A percentile compares a stretch with the other conserved stretches of the same genome.
phyloP scores from a whole-genome alignment of 2,113 vertebrate genomes.

The Cairina moschata region DNA sequence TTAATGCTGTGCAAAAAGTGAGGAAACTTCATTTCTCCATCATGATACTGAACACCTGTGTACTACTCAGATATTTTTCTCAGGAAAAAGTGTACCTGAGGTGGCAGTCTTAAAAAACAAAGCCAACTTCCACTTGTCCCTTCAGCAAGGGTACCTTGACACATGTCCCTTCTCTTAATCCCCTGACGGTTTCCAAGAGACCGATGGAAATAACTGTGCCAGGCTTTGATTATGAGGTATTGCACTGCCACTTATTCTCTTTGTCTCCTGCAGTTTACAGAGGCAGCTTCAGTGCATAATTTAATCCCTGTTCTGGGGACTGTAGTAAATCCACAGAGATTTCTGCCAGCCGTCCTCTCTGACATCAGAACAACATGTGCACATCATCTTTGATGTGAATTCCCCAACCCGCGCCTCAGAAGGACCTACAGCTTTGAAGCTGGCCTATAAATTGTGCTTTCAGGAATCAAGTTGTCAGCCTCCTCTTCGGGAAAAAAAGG shows the following conservation, averaged over 20 bases:
- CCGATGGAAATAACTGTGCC: conserved; percentile 44
- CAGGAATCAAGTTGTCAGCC: conserved; percentile 77
- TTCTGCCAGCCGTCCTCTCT: conserved; percentile 62
- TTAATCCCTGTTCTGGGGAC: conserved; percentile 70
- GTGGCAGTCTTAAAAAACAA: conserved; percentile 17
- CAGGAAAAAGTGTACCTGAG: not conserved
- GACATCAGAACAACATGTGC: conserved; percentile 74
- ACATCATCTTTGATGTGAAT: conserved; percentile 78
- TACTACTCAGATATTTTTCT: not conserved
- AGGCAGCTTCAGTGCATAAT: conserved; percentile 75
- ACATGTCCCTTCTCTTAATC: conserved; percentile 33
- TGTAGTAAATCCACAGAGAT: conserved; percentile 67
- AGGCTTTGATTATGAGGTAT: conserved; percentile 66
- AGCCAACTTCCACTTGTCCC: not conserved
- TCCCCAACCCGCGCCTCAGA: conserved; percentile 76
- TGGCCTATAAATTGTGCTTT: conserved; percentile 81
- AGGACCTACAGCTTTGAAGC: conserved; percentile 81
- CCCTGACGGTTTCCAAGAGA: conserved; percentile 40
- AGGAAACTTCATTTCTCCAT: not conserved
- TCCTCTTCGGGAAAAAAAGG: conserved; percentile 61
- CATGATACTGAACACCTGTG: not conserved
- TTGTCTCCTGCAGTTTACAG: conserved; percentile 71
- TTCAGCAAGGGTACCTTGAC: not conserved
- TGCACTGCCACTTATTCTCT: conserved; percentile 62
- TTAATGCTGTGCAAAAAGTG: not conserved